These are phyloP conservation scores for Zygothrica quintamaculata DNA, from an alignment of 2,888 invertebrate species.

Conservation along the genomic window DNA sequence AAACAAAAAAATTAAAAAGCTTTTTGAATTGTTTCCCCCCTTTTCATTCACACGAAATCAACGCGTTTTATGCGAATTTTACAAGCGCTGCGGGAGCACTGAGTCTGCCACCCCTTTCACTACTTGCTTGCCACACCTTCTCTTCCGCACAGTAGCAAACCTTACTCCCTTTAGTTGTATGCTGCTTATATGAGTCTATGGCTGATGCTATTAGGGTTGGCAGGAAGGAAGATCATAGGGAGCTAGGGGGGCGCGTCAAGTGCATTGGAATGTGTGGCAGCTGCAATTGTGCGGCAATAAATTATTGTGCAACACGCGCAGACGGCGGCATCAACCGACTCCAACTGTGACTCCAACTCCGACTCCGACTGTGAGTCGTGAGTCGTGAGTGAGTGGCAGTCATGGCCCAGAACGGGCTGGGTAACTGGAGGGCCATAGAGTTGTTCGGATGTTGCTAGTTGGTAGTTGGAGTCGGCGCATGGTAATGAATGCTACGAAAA, in stretches of 20 bases:
- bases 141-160: constrained; percentile 6
- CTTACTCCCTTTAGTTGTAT: constrained; percentile 6
- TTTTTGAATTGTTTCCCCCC: constrained; percentile 6
- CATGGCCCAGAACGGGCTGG: constrained; percentile 26
- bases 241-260: constrained; percentile 39
- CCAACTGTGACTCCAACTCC: constrained; percentile 17
- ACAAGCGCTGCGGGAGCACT: constrained; percentile 72
- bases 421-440: not conserved
- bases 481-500: constrained; percentile 78
- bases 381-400: constrained; percentile 38
- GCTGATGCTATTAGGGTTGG: constrained; percentile 15
- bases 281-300: constrained; percentile 79
- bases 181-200: constrained; percentile 19
- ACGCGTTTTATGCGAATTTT: constrained; percentile 58
- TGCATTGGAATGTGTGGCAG: constrained; percentile 81
- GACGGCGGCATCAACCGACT: constrained; percentile 49
- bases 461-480: constrained; percentile 28
- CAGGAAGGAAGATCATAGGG: not conserved
- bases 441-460: not conserved
- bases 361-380: constrained; percentile 11
- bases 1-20: not conserved
- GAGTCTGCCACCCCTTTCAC: constrained; percentile 23
- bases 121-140: constrained; percentile 2
- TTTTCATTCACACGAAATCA: constrained; percentile 35
- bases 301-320: constrained; percentile 82